A percentile compares a stretch with the other conserved stretches of the same genome.
phyloP scores from a whole-genome alignment of 2,888 invertebrate species.

The Aleiodes testaceus region DNA sequence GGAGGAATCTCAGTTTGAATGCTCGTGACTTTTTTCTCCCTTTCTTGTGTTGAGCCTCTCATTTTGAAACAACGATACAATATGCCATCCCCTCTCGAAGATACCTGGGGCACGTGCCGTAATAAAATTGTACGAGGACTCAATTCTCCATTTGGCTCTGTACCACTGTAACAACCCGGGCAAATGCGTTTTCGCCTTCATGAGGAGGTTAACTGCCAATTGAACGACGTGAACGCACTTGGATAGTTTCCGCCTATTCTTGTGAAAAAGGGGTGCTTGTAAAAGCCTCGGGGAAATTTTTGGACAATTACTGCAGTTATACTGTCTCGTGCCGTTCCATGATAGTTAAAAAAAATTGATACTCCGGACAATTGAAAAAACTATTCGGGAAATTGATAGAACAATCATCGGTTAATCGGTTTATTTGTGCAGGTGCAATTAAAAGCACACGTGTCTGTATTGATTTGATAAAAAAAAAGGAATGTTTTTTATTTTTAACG shows the following conservation, averaged over 20 bases:
- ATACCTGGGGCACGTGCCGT: slow-evolving; percentile 61
- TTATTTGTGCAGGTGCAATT: too few relatives aligned
- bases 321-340: not conserved
- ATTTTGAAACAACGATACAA: slow-evolving; percentile 49
- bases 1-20: not conserved
- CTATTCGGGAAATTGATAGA: too few relatives aligned
- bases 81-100: slow-evolving; percentile 44
- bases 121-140: slow-evolving; percentile 67
- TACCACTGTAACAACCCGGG: slow-evolving; percentile 28
- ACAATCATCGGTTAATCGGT: too few relatives aligned
- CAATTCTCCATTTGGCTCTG: slow-evolving; percentile 65
- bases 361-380: not conserved
- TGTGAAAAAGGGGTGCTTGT: slow-evolving; percentile 1
- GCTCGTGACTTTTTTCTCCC: too few relatives aligned
- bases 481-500: too few relatives aligned
- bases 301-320: slow-evolving; percentile 15
- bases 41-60: slow-evolving; percentile 1
- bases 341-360: slow-evolving; percentile 6
- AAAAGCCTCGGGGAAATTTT: slow-evolving; percentile 20
- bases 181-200: slow-evolving; percentile 48
- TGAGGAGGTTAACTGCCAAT: slow-evolving; percentile 55
- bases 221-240: slow-evolving; percentile 55
- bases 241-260: slow-evolving; percentile 32
- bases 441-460: too few relatives aligned
- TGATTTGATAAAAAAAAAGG: too few relatives aligned